Base-by-base conservation (phyloP, 2,113 vertebrate species). In the Notothenia coriiceps region DNA sequence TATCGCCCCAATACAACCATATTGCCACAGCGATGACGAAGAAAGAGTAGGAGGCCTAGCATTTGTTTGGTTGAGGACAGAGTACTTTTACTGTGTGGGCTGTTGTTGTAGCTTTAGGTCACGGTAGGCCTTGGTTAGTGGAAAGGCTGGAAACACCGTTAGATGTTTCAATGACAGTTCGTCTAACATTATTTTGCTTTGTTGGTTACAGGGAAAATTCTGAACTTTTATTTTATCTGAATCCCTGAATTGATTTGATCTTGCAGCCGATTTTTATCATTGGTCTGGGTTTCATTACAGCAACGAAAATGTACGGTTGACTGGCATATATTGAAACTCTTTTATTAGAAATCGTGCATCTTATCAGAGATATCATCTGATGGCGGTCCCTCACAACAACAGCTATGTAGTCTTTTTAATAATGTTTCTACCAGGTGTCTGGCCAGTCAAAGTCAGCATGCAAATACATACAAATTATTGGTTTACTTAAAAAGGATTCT, bases 261-360 rank as follows among this genome's bases (percentile, higher is more conserved):
- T 47, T 44, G 59, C 40, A 35, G 11, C 61, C 33, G 2, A 66
- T 54, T 47, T 6, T 49, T 4, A 35, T 40, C 33, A 59, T 44
- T 22, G 33, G 10, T 11, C 56, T 43, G 52, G 50, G 29, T 70
- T 57, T 81, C 33, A 84, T 84, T 67, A 79, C 17, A 54, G 44
- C 17, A 25, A 18, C 17, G 44, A 60, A 15, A 25, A 74, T 56
- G 80, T 29, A 40, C 13, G 64, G 15, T 68, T 80, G 69, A 35
- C 20, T 13, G 52, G 49, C 55, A 63, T 47, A 54, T 10, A 44
- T 59, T 17, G 5, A 70, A 67, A 40, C 35, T 7, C 50, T 43
- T 14, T 66, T 80, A 77, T 74, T 87, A 73, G 57, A 84, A 51
- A 65, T 1, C 5, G 3, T 66, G 54, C n/a, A 35, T 74, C 43